Evolutionary conservation across 2,113 vertebrate species (phyloP).

Genomic region (Rhabdornis inornatus): DNA sequence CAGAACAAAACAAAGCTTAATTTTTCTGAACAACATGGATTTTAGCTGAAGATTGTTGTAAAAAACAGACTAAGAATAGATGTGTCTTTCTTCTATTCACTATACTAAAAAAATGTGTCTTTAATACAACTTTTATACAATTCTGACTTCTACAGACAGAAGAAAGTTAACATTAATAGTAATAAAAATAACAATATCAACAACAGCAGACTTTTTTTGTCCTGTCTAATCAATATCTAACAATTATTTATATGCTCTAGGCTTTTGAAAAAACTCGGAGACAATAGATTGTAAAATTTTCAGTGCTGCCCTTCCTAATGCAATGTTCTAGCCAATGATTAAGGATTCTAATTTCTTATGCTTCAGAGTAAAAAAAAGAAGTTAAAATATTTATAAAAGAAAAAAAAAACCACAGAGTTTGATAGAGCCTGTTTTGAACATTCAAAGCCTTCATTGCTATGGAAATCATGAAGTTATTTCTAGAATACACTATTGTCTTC

Average conservation of each 20-base stretch:
- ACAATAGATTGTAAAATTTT: background rate
- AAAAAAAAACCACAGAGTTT: background rate
- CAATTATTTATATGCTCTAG: background rate
- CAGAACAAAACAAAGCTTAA: background rate
- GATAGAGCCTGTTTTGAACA: background rate
- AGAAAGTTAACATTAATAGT: background rate
- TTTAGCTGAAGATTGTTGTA: background rate
- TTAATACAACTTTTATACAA: background rate
- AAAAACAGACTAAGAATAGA: background rate
- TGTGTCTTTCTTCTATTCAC: background rate
- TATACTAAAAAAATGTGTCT: background rate
- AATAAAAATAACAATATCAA: background rate
- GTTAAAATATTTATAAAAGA: constrained; percentile 7
- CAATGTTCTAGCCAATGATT: background rate
- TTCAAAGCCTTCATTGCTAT: background rate
- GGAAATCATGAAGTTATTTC: background rate
- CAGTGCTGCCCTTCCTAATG: background rate
- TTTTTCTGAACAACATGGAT: background rate
- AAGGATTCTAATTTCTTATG: background rate
- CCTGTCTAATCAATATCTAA: background rate
- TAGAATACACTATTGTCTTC: background rate
- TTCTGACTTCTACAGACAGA: background rate
- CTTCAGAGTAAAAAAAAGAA: background rate
- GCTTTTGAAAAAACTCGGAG: background rate
- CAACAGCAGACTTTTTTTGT: background rate